Base-by-base conservation (phyloP, 2,888 invertebrate genomes). In the Flabesymbios commensalis region DNA sequence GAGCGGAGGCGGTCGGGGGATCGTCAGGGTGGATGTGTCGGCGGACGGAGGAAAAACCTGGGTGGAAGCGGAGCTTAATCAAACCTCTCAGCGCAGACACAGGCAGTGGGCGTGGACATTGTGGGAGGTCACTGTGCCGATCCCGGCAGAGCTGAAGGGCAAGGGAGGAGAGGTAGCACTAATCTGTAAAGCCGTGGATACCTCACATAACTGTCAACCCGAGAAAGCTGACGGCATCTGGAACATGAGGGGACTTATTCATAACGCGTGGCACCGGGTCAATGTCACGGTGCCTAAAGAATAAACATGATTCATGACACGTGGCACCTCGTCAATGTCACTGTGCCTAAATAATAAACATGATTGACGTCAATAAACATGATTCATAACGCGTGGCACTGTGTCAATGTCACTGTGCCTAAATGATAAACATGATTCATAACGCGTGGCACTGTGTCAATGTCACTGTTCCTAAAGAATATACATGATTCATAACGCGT, bases 231-330 rank as follows among this genome's bases (percentile, higher is more conserved):
- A 89, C 70, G 89, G 95, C 78, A 94, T 97, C 71, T 99, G 98
- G 98, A 99, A 99, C 85, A 86, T 97, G 41, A 86, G 98, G 52
- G 99, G 99, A 4, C 89, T 98, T 1, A 86, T 98, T 19, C 89
- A 91, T 78, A 98, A 98, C 83, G 94, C 98, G 0, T 99, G 97
- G 87, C 95, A 96, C 80, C 88, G 42, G 10, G 49, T 49, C 45
- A n/a, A n/a, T n/a, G n/a, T n/a, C n/a, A n/a, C n/a, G n/a, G n/a
- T n/a, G n/a, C n/a, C n/a, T n/a, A n/a, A n/a, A n/a, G n/a, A n/a
- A n/a, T n/a, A n/a, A n/a, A n/a, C n/a, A n/a, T n/a, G n/a, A n/a
- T n/a, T n/a, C n/a, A n/a, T n/a, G n/a, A n/a, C n/a, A n/a, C n/a
- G n/a, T n/a, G n/a, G n/a, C n/a, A n/a, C n/a, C n/a, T n/a, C n/a